Evolutionary conservation across 2,113 vertebrate species (phyloP).

Genomic region (Lota lota): DNA sequence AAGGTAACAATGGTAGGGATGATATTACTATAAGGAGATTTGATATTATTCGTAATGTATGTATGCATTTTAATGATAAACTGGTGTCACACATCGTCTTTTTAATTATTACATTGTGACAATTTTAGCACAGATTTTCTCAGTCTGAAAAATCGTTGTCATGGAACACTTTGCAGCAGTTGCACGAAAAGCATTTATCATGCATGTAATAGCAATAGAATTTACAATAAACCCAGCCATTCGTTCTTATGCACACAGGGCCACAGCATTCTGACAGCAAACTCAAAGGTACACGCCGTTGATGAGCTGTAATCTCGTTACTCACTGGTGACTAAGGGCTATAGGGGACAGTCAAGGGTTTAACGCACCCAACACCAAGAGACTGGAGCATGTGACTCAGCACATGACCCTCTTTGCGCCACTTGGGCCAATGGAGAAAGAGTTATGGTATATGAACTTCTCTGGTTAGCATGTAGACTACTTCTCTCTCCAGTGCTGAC

Average conservation of each 20-base stretch:
- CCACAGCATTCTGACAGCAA: slow-evolving; percentile 10
- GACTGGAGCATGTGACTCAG: slow-evolving; percentile 33
- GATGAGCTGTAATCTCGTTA: slow-evolving; percentile 14
- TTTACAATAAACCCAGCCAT: slow-evolving; percentile 7
- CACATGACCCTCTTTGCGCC: slow-evolving; percentile 26
- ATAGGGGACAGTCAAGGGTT: slow-evolving; percentile 43
- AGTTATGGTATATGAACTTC: background rate
- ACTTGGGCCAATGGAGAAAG: slow-evolving; percentile 2
- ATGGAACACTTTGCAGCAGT: too few relatives aligned
- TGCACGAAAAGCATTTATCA: too few relatives aligned
- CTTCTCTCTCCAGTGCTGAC: too few relatives aligned
- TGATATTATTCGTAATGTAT: too few relatives aligned
- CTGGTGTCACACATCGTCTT: too few relatives aligned
- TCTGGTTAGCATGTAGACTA: too few relatives aligned
- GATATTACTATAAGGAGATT: too few relatives aligned
- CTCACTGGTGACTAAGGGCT: slow-evolving; percentile 1
- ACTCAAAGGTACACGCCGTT: slow-evolving; percentile 5
- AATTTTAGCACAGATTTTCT: too few relatives aligned
- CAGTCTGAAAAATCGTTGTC: too few relatives aligned
- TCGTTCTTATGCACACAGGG: slow-evolving; percentile 13
- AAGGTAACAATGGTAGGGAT: slow-evolving; percentile 78
- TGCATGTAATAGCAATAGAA: background rate
- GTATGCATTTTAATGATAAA: too few relatives aligned
- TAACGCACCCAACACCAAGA: background rate
- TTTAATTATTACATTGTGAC: too few relatives aligned